Base-by-base conservation (phyloP, 1,140 invertebrate species). In the Akabosia matsudoensis region DNA sequence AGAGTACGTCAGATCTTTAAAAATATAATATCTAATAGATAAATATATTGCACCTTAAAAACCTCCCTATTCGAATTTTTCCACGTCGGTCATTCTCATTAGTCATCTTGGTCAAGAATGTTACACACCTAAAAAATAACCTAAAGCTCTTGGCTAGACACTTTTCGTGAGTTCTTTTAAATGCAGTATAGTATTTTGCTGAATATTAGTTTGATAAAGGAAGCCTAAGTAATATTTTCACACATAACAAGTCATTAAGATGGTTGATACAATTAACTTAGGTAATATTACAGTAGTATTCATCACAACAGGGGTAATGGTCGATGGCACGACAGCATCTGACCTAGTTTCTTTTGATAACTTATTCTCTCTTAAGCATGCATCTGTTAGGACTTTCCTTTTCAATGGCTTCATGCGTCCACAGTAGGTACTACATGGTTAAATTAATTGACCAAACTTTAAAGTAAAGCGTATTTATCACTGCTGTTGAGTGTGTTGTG, bases 1-100 rank as follows among this genome's bases (percentile, higher is more conserved):
- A n/a, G 14, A 61, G 54, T 22, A 61, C 13, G 14, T 61, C 54
- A 61, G 54, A 61, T 61, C 54, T 61, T 61, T 61, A 61, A 61
- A 61, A 61, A 61, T 61, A 61, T 14, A 24, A 16, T 10, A 61
- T n/a, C 4, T 4, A n/a, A 61, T 13, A 61, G 24, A 16, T 14
- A 61, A 24, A 14, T 24, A 61, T 24, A 61, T n/a, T n/a, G 14
- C 24, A n/a, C 4, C 24, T 22, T n/a, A 61, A 4, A 14, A n/a
- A 16, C 14, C 13, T 14, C 24, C 4, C 7, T 61, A n/a, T 61
- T n/a, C 10, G 45, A 10, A 61, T 61, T 61, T 7, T 61, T n/a
- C 24, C 3, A 24, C n/a, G 24, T 14, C 54, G 24, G 7, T 61
- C 14, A n/a, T 61, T 14, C 14, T 61, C 24, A 61, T 61, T 14